phyloP scores from a whole-genome alignment of 2,113 vertebrate genomes.

The Eulemur rufifrons region DNA sequence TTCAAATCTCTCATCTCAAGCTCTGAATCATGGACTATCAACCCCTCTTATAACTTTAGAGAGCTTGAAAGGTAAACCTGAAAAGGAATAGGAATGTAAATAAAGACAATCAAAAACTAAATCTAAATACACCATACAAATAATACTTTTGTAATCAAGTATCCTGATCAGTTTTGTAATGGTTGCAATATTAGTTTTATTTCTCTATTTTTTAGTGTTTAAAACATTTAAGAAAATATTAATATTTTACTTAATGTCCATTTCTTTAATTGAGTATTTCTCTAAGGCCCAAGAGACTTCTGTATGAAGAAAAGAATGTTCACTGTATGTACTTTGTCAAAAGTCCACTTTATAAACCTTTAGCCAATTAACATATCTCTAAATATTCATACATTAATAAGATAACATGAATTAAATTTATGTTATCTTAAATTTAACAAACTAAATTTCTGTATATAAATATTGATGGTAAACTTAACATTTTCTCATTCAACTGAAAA shows the following conservation, averaged over 20 bases:
- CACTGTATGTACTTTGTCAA: background rate
- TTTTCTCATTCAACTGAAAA: background rate
- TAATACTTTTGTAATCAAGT: background rate
- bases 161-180: background rate
- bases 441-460: background rate
- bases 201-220: background rate
- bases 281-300: background rate
- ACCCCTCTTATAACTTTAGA: background rate
- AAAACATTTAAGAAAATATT: background rate
- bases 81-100: background rate
- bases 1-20: background rate
- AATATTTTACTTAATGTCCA: background rate
- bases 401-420: background rate
- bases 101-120: background rate
- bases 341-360: background rate
- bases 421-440: background rate
- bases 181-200: background rate
- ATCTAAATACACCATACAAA: background rate
- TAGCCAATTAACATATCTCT: background rate
- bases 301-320: background rate
- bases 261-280: background rate
- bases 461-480: background rate
- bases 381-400: background rate
- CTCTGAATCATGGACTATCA: background rate
- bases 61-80: background rate